A percentile compares a stretch with the other conserved stretches of the same genome.
Conservation (phyloP, 2,113 vertebrate genomes). For the Psilopsiagon aurifrons region DNA sequence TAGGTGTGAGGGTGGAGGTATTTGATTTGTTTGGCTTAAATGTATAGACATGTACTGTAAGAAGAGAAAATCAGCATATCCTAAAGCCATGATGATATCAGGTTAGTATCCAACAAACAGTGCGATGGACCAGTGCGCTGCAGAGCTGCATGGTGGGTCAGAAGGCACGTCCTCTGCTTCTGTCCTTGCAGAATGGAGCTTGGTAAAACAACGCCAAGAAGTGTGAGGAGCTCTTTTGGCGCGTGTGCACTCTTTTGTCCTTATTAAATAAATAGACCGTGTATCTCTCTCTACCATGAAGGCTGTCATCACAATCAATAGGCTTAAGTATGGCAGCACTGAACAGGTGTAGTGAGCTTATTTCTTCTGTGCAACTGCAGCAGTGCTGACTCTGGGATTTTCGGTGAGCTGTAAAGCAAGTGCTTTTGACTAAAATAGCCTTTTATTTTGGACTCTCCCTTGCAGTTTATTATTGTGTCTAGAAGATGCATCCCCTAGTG, state of each 20-base stretch:
- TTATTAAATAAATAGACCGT: constrained; percentile 22
- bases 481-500: neutral
- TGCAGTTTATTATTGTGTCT: constrained; percentile 52
- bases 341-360: constrained; percentile 22
- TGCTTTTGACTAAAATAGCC: constrained; percentile 33
- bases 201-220: neutral
- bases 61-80: constrained; percentile 18
- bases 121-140: neutral
- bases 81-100: constrained; percentile 2
- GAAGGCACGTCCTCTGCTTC: neutral
- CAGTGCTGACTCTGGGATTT: constrained; percentile 40
- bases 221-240: neutral
- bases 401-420: neutral
- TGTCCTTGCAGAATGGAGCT: neutral
- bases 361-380: constrained; percentile 38
- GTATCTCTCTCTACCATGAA: neutral
- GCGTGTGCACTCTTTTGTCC: neutral
- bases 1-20: neutral
- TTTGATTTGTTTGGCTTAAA: constrained; percentile 23
- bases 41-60: neutral
- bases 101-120: constrained; percentile 19
- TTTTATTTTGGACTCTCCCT: constrained; percentile 42
- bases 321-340: neutral
- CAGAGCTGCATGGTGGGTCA: neutral
- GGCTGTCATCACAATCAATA: neutral